phyloP scores from a whole-genome alignment of 1,140 invertebrate species.

The Diorhabda elongata region DNA sequence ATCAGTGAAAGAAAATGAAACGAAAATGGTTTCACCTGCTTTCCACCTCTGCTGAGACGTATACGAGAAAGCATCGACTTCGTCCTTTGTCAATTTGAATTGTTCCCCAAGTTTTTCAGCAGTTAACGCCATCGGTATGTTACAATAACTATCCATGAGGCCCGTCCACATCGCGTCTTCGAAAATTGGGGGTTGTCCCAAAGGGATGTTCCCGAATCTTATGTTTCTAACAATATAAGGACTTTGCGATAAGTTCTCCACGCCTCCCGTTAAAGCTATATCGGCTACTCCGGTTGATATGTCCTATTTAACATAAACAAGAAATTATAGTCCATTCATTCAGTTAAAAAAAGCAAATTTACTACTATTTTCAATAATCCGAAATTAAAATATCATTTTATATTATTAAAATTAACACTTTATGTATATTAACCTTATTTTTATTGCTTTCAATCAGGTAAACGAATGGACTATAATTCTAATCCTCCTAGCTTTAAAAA shows the following conservation, averaged over 20 bases:
- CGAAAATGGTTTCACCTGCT: conserved; percentile 52
- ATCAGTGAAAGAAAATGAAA: no score
- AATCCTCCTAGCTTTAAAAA: no score
- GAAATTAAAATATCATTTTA: no score
- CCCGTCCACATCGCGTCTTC: conserved; percentile 94
- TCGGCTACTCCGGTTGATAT: conserved; percentile 82
- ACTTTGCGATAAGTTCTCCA: conserved; percentile 94
- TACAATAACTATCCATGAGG: conserved; percentile 84
- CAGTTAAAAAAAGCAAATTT: no score
- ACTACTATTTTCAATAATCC: no score
- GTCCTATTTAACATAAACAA: conserved; percentile 57
- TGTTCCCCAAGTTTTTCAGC: conserved; percentile 95
- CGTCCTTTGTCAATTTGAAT: conserved; percentile 79
- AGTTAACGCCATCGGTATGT: conserved; percentile 93
- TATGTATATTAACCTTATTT: no score
- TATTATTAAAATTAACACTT: no score
- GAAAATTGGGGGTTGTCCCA: conserved; percentile 76
- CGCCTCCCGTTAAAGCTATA: conserved; percentile 86
- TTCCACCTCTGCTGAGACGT: conserved; percentile 82
- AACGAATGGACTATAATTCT: no score
- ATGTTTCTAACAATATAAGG: conserved; percentile 85
- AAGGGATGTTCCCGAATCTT: conserved; percentile 78
- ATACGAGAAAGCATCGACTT: conserved; percentile 86
- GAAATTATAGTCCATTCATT: no score
- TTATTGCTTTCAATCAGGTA: no score